A percentile compares a stretch with the other conserved stretches of the same genome.
These are phyloP conservation scores for Platyscapa corneri DNA, from an alignment of 1,140 invertebrate genomes.

Conservation along the genomic window DNA sequence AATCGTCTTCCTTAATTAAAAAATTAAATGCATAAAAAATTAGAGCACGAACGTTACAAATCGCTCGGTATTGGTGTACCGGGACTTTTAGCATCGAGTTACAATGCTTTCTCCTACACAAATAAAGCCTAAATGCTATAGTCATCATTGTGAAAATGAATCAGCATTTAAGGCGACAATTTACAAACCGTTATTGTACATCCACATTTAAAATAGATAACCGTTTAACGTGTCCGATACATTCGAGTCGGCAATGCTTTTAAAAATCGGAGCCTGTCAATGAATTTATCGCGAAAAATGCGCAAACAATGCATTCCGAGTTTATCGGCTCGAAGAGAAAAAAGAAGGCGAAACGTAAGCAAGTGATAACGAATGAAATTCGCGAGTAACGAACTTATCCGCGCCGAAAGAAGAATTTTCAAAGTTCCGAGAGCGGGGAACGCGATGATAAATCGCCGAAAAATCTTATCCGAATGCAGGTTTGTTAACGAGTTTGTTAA, in stretches of 20 bases:
- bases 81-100: constrained; percentile 8
- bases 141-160: constrained; percentile 49
- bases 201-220: constrained; percentile 38
- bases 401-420: too few species aligned
- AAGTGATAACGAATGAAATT: too few species aligned
- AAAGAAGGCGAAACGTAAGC: too few species aligned
- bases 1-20: neutral
- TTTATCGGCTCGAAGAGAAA: neutral
- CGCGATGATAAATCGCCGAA: too few species aligned
- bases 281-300: neutral
- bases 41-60: neutral
- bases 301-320: constrained; percentile 14
- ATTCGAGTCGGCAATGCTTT: constrained; percentile 23
- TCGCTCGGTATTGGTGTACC: neutral
- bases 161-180: constrained; percentile 48
- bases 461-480: neutral
- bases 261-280: constrained; percentile 15
- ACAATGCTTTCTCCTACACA: constrained; percentile 38
- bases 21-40: neutral
- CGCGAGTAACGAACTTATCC: too few species aligned
- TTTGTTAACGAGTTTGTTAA: neutral
- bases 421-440: too few species aligned
- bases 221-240: constrained; percentile 21
- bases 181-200: constrained; percentile 42
- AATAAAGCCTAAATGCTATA: constrained; percentile 39